Evolutionary conservation across 2,888 invertebrate genomes (phyloP).

Genomic region (Platycheirus albimanus): DNA sequence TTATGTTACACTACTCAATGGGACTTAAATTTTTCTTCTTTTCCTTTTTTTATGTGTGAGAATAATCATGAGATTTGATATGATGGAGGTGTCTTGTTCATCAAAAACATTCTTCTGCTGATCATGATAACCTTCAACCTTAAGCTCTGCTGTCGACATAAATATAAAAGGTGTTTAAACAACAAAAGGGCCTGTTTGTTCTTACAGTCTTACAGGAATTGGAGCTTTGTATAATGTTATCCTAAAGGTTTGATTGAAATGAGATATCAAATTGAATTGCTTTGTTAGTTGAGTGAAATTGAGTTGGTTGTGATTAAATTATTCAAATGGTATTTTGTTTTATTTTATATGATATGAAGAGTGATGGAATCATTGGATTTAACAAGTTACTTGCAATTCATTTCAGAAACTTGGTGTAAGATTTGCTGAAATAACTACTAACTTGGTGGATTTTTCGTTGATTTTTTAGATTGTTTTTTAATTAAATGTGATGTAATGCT

Average conservation of each 20-base stretch:
- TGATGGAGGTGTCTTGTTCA: neutral
- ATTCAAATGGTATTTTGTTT: neutral
- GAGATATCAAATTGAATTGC: conserved; percentile 22
- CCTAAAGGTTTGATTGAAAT: neutral
- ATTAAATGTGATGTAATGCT: no score
- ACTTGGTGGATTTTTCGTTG: no score
- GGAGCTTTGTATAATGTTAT: neutral
- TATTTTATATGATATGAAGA: no score
- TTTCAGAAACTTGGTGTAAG: no score
- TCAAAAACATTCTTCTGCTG: conserved; percentile 3
- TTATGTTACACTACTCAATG: conserved; percentile 3
- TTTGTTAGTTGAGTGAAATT: conserved; percentile 2
- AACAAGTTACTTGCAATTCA: no score
- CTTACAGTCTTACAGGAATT: no score
- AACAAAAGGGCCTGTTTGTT: conserved; percentile 4
- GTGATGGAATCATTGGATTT: no score
- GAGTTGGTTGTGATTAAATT: conserved; percentile 11
- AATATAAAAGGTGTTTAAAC: neutral
- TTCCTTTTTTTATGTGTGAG: no score
- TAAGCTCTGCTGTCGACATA: neutral
- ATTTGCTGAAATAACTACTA: no score
- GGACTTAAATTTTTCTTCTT: neutral
- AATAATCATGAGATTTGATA: conserved; percentile 13
- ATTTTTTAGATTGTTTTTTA: no score
- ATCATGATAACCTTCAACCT: conserved; percentile 7